Base-by-base conservation (phyloP, 2,113 vertebrate species). In the Nipponia nippon region DNA sequence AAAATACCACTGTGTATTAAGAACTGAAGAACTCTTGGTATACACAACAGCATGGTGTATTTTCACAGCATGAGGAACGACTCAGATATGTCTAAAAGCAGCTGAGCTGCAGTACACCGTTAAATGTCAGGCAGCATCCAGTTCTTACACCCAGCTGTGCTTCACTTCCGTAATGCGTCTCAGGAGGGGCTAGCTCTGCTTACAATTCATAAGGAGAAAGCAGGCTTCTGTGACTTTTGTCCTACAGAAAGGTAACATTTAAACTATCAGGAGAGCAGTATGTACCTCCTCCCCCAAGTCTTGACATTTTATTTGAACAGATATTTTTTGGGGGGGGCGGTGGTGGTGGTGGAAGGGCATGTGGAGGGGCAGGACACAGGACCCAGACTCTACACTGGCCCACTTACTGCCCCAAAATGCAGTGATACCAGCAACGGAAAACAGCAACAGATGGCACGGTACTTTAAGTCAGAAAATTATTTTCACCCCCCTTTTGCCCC, bases 41-140 rank as follows among this genome's bases (percentile, higher is more conserved):
- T 11, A 61, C 9, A 15, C 66, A 94, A 29, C 53, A 94, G 70
- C 29, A 76, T 22, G 27, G 38, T 91, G 16, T 25, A 82, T 67
- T 91, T 89, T 82, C 93, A 87, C 23, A 89, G 69, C 47, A 69
- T 32, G 73, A 90, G 49, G 27, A 61, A 91, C 1, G 2, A 84
- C 49, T 85, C 47, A 0, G 36, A 21, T 25, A 40, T 4, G 17
- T 42, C 63, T 83, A 50, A 87, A 78, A 73, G 80, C 42, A 75
- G 73, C 12, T 40, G 81, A 89, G 55, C 36, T 70, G 16, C 30
- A 70, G 36, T 8, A 71, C 8, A 7, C 34, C 16, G n/a, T 22
- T 79, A 85, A 83, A 83, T 58, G 70, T 53, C 90, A 91, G 66
- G 67, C 34, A 86, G 66, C 30, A 88, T 56, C 53, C 77, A 76